A percentile compares a stretch with the other conserved stretches of the same genome.
These are phyloP conservation scores for Pholis gunnellus DNA, from an alignment of 2,113 vertebrate genomes.

Conservation along the genomic window DNA sequence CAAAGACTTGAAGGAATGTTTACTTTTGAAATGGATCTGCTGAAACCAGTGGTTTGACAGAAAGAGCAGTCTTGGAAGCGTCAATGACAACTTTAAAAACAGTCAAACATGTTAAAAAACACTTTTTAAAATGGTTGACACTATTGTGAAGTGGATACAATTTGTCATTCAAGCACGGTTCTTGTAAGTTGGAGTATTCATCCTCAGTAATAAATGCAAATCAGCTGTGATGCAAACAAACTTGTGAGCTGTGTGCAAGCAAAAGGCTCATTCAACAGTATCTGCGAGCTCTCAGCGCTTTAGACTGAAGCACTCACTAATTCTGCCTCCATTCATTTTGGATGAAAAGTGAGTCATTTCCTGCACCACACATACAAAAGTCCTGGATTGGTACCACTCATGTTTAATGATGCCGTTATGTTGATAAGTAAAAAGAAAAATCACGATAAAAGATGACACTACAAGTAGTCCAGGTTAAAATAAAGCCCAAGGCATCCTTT, in stretches of 20 bases:
- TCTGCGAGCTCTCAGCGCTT: conserved; percentile 19
- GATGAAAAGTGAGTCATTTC: not conserved
- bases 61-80: not conserved
- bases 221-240: conserved; percentile 17
- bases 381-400: not conserved
- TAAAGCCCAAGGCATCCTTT: too few relatives aligned
- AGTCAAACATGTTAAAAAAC: not conserved
- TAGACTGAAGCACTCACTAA: conserved; percentile 20
- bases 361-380: conserved; percentile 7
- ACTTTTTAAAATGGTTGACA: not conserved
- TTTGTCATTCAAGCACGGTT: not conserved
- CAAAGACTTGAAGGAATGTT: not conserved
- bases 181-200: not conserved
- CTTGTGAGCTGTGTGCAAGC: conserved; percentile 23
- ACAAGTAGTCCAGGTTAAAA: not conserved
- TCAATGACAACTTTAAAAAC: not conserved
- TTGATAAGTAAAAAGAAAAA: not conserved
- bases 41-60: not conserved
- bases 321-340: conserved; percentile 34
- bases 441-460: not conserved
- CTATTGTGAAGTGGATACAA: not conserved
- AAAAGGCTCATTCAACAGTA: conserved; percentile 32
- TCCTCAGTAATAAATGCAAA: conserved; percentile 15
- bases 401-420: not conserved
- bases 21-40: not conserved